Percentiles rank a stretch among this genome's conserved stretches.
phyloP scores from a whole-genome alignment of 1,140 invertebrate species.

The Cephus cinctus region DNA sequence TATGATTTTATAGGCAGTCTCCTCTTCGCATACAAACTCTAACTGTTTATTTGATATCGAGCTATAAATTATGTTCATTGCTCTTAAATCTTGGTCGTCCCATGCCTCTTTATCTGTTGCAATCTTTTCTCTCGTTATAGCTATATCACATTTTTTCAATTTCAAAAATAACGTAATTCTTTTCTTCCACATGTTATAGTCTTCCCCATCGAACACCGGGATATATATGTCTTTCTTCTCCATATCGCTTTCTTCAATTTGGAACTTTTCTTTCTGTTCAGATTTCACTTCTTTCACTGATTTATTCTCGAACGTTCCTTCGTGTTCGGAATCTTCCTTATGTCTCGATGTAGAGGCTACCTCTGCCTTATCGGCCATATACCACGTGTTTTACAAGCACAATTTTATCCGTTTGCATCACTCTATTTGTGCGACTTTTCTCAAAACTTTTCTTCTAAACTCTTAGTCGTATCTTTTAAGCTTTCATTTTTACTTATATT shows the following conservation, averaged over 20 bases:
- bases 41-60: constrained; percentile 25
- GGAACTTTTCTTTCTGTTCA: neutral
- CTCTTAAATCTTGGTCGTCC: constrained; percentile 19
- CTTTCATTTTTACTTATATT: no score
- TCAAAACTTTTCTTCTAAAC: no score
- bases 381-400: no score
- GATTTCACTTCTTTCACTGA: no score
- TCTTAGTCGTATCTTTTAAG: no score
- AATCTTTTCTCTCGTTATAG: constrained; percentile 6
- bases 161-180: neutral
- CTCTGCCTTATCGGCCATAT: no score
- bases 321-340: no score
- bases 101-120: constrained; percentile 14
- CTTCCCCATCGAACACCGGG: neutral
- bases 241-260: neutral
- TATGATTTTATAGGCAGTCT: constrained; percentile 22
- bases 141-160: constrained; percentile 19
- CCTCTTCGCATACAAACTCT: constrained; percentile 17
- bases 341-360: no score
- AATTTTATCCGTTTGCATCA: no score
- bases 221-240: neutral
- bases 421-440: no score
- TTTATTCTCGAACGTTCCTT: no score
- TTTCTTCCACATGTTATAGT: constrained; percentile 3
- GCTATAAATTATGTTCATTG: constrained; percentile 23